phyloP scores from a whole-genome alignment of 2,888 invertebrate genomes.

The Atherix ibis region DNA sequence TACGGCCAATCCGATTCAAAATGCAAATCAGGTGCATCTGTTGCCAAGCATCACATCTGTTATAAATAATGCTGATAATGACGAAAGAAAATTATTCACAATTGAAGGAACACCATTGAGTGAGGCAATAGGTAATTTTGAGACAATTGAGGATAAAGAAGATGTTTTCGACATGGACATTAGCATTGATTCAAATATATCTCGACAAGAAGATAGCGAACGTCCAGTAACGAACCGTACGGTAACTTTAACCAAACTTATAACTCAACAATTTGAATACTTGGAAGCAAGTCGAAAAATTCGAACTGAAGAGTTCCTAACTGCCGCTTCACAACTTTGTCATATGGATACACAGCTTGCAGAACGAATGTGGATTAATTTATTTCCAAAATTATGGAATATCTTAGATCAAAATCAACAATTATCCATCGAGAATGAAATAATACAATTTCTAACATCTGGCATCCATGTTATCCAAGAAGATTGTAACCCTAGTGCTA shows the following conservation, averaged over 20 bases:
- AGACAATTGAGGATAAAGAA: conserved; percentile 45
- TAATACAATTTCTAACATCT: conserved; percentile 82
- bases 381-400: conserved; percentile 78
- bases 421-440: conserved; percentile 63
- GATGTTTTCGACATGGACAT: conserved; percentile 60
- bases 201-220: conserved; percentile 25
- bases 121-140: conserved; percentile 45
- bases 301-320: conserved; percentile 64
- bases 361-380: conserved; percentile 73
- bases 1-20: conserved; percentile 53
- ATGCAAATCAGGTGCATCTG: conserved; percentile 61
- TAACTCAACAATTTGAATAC: conserved; percentile 57
- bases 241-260: conserved; percentile 23
- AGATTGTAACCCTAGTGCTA: conserved; percentile 81
- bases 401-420: conserved; percentile 76
- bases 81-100: conserved; percentile 56
- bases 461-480: conserved; percentile 88
- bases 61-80: conserved; percentile 56
- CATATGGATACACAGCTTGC: conserved; percentile 86
- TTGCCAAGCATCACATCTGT: conserved; percentile 73
- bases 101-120: conserved; percentile 54
- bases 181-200: conserved; percentile 35
- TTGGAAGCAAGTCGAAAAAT: conserved; percentile 63
- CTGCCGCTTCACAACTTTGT: conserved; percentile 75
- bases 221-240: conserved; percentile 23